phyloP scores from a whole-genome alignment of 2,113 vertebrate genomes.

The Phoxinus phoxinus region DNA sequence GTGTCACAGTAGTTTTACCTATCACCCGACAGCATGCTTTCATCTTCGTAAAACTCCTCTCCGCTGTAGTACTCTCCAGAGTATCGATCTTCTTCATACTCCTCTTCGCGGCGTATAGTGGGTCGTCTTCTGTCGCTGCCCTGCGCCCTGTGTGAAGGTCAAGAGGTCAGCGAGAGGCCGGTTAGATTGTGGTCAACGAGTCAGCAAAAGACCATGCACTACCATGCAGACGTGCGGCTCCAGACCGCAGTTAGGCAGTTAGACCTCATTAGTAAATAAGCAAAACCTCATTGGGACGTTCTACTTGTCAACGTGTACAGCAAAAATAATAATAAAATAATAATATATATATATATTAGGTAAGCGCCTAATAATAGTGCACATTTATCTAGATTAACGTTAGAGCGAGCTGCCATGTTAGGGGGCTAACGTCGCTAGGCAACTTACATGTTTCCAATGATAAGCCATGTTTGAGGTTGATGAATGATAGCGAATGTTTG shows the following conservation, averaged over 20 bases:
- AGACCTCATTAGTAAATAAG: constrained; percentile 26
- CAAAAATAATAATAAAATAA: too few relatives aligned
- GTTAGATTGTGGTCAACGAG: not conserved
- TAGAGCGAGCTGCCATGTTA: too few relatives aligned
- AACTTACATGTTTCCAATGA: too few relatives aligned
- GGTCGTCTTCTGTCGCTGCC: constrained; percentile 83
- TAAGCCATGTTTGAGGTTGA: too few relatives aligned
- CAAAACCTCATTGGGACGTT: not conserved
- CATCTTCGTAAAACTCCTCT: constrained; percentile 92
- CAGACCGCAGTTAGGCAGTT: constrained; percentile 61
- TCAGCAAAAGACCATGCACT: constrained; percentile 62
- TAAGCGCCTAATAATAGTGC: too few relatives aligned
- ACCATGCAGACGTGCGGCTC: constrained; percentile 73
- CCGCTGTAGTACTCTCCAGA: constrained; percentile 93
- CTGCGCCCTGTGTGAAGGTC: constrained; percentile 80
- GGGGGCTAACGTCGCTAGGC: too few relatives aligned
- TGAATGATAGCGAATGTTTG: too few relatives aligned
- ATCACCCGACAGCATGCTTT: constrained; percentile 86
- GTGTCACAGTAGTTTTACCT: constrained; percentile 72
- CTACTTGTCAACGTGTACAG: too few relatives aligned
- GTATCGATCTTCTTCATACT: constrained; percentile 82
- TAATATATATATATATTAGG: too few relatives aligned
- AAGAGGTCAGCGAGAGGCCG: constrained; percentile 17
- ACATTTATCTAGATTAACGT: too few relatives aligned
- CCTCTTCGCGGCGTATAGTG: constrained; percentile 91